Evolutionary conservation across 2,888 invertebrate species (phyloP).

Genomic region (Anthrax anthrax): DNA sequence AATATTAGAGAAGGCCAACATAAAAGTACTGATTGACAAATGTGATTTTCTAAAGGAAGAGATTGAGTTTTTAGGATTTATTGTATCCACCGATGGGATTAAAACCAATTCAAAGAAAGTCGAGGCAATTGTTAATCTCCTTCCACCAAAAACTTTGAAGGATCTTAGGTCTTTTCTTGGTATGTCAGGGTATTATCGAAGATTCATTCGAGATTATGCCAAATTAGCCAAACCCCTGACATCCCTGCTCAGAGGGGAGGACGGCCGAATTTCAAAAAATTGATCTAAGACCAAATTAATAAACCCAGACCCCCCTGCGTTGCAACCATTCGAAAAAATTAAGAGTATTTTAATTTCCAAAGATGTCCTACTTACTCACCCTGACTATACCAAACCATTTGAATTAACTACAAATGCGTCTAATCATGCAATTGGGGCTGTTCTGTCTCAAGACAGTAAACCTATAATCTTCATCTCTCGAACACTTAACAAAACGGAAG

Average conservation of each 20-base stretch:
- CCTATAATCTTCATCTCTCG: constrained; percentile 8
- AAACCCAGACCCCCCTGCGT: not conserved
- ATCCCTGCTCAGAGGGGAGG: constrained; percentile 13
- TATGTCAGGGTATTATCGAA: constrained; percentile 13
- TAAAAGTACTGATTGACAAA: constrained; percentile 14
- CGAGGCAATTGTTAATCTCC: constrained; percentile 12
- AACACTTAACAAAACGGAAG: constrained; percentile 10
- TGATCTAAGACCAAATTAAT: constrained; percentile 8
- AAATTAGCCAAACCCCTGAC: constrained; percentile 14
- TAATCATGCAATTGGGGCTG: constrained; percentile 4
- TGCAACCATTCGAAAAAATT: not conserved
- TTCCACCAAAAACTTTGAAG: constrained; percentile 11
- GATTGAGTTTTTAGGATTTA: constrained; percentile 22
- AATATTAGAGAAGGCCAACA: constrained; percentile 6
- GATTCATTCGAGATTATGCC: constrained; percentile 14
- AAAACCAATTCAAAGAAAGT: constrained; percentile 17
- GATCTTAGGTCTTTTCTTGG: constrained; percentile 12
- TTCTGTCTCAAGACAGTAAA: not conserved
- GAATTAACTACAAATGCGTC: constrained; percentile 8
- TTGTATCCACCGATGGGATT: constrained; percentile 16
- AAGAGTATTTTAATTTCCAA: not conserved
- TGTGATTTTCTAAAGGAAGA: constrained; percentile 18
- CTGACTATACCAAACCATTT: not conserved
- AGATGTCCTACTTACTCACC: not conserved
- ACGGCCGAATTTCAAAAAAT: constrained; percentile 2